Base-by-base conservation (phyloP, 2,797 vertebrate genomes). In the Danio albolineatus region DNA sequence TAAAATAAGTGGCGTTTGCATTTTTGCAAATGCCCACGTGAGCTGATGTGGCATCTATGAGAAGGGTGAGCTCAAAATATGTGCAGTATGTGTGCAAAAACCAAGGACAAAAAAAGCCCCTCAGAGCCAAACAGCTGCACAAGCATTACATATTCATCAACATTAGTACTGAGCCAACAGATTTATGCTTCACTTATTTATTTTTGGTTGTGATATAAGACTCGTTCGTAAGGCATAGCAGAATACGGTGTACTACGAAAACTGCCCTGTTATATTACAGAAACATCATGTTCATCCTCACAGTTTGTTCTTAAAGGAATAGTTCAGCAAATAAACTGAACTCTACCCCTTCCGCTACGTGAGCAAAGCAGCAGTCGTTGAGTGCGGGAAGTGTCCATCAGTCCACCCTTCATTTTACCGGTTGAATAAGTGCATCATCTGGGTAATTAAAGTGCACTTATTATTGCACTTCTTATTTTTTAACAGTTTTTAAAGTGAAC, bases 91-190 rank as follows among this genome's bases (percentile, higher is more conserved):
- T 43, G 71, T 61, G 70, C 78, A 80, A 39, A 78, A 80, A 74
- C 19, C 60, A 80, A 80, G 73, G 78, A 71, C 81, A 72, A 73
- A 57, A 75, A 28, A 28, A 28, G n/a, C 60, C 39, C 51, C 17
- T 36, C 8, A 14, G 61, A 80, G 64, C 41, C 21, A 43, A 81
- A 75, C 70, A 62, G 78, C 74, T 80, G 82, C 51, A 59, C 69
- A 83, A 67, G 72, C 72, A 76, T 64, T 28, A 76, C 78, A 70
- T 49, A 48, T 80, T 85, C 74, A 80, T 82, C 83, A 80, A 51
- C 44, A 77, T 71, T 69, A 74, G 48, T 41, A 51, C 54, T 53
- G 38, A 78, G 69, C 12, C 49, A 75, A 67, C 53, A 51, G 53
- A 66, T 43, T 73, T 41, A 41, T 56, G 9, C 46, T 56, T 60